Conservation (phyloP, 2,888 invertebrate species). For the Synanthedon formicaeformis region DNA sequence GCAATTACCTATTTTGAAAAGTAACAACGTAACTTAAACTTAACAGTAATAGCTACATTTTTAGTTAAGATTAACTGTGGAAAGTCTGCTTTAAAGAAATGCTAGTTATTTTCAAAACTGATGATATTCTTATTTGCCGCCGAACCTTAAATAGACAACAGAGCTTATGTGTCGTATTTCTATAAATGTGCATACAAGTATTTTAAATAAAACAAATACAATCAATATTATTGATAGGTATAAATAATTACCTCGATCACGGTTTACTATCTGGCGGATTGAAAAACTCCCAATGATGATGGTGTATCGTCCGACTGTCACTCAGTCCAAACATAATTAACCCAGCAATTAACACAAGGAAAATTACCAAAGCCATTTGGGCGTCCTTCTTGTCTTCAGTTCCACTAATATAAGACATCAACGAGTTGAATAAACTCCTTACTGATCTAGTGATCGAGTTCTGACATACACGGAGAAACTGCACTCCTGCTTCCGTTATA, state of each 20-base stretch:
- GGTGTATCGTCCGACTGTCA: constrained; percentile 79
- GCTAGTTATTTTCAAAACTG: constrained; percentile 7
- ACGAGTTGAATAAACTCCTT: constrained; percentile 76
- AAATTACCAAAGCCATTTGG: constrained; percentile 81
- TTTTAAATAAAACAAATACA: background rate
- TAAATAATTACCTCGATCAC: constrained; percentile 13
- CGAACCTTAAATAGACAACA: background rate
- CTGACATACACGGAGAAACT: constrained; percentile 78
- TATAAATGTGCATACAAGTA: background rate
- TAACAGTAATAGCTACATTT: background rate
- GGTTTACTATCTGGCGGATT: constrained; percentile 79
- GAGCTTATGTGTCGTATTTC: background rate
- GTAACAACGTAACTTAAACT: background rate
- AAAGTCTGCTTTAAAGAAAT: constrained; percentile 37
- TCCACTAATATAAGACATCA: constrained; percentile 72
- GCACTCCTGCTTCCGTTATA: constrained; percentile 77
- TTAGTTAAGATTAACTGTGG: constrained; percentile 14
- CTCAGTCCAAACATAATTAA: constrained; percentile 81
- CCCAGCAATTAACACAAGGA: constrained; percentile 82
- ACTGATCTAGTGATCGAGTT: constrained; percentile 74
- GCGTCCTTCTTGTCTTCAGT: constrained; percentile 79
- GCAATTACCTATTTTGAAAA: background rate
- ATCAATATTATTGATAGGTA: too few relatives aligned
- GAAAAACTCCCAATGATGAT: constrained; percentile 90
- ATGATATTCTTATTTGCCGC: background rate